Percentiles rank a stretch among this genome's conserved stretches.
These are phyloP conservation scores for Lamprologus ornatipinnis DNA, from an alignment of 2,113 vertebrate genomes.

Conservation along the genomic window DNA sequence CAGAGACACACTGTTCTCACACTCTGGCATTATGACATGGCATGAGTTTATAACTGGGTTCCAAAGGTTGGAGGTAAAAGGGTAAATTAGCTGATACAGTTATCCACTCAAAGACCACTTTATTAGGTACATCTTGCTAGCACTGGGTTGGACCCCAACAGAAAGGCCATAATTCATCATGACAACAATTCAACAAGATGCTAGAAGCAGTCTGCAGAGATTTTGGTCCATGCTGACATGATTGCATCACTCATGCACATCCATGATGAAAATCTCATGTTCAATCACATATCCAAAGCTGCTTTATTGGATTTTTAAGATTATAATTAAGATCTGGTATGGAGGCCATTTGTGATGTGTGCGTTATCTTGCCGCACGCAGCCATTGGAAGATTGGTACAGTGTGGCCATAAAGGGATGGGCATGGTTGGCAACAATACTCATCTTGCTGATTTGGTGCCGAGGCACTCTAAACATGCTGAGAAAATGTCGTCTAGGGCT, in stretches of 20 bases:
- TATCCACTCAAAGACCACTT: not conserved
- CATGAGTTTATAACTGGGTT: not conserved
- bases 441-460: not conserved
- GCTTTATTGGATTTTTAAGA: not conserved
- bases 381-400: not conserved
- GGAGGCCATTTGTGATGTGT: not conserved
- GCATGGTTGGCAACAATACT: not conserved
- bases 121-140: not conserved
- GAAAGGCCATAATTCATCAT: not conserved
- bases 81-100: not conserved
- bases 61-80: not conserved
- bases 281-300: not conserved
- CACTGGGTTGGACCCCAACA: not conserved
- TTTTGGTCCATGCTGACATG: not conserved
- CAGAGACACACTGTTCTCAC: not conserved
- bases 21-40: not conserved
- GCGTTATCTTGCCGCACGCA: rapidly evolving
- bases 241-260: not conserved
- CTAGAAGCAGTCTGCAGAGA: not conserved
- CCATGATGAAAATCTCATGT: not conserved
- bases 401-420: not conserved
- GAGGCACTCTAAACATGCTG: not conserved
- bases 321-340: not conserved
- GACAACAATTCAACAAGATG: not conserved
- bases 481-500: not conserved